A percentile compares a stretch with the other conserved stretches of the same genome.
phyloP scores from a whole-genome alignment of 2,113 vertebrate genomes.

The Colistium nudipinnis region DNA sequence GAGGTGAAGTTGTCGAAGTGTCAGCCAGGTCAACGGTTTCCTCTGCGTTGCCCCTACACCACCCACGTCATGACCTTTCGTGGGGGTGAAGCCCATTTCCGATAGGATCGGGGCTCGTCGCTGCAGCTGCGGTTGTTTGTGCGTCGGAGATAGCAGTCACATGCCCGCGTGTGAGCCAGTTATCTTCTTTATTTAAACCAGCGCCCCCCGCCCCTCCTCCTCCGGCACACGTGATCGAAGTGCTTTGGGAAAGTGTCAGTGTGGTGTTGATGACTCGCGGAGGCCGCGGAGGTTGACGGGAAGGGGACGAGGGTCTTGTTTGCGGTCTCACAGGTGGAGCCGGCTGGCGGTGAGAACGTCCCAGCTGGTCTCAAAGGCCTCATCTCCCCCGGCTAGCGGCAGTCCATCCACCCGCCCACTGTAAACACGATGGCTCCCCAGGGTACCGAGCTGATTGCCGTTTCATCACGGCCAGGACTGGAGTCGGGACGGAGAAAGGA shows the following conservation, averaged over 20 bases:
- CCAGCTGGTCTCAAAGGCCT: slow-evolving; percentile 61
- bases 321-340: slow-evolving; percentile 62
- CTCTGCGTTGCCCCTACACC: neutral
- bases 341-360: slow-evolving; percentile 48
- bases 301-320: slow-evolving; percentile 46
- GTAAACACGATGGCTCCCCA: slow-evolving; percentile 69
- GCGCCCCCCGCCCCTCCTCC: neutral
- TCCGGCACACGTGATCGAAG: slow-evolving; percentile 21
- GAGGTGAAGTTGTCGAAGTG: slow-evolving; percentile 15
- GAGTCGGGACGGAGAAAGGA: slow-evolving; percentile 54
- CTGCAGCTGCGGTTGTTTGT: slow-evolving; percentile 57
- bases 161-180: neutral
- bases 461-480: slow-evolving; percentile 55
- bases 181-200: slow-evolving; percentile 1
- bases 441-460: slow-evolving; percentile 60
- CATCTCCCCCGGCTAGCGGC: slow-evolving; percentile 55
- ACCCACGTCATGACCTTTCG: slow-evolving; percentile 23
- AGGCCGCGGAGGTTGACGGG: slow-evolving; percentile 15
- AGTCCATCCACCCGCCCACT: slow-evolving; percentile 54
- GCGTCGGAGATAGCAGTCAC: slow-evolving; percentile 9
- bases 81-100: slow-evolving; percentile 27
- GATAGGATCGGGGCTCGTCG: slow-evolving; percentile 31
- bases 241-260: slow-evolving; percentile 53
- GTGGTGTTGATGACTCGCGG: slow-evolving; percentile 51
- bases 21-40: slow-evolving; percentile 32